A percentile compares a stretch with the other conserved stretches of the same genome.
phyloP scores from a whole-genome alignment of 2,797 vertebrate genomes.

The Simalia tracyae region DNA sequence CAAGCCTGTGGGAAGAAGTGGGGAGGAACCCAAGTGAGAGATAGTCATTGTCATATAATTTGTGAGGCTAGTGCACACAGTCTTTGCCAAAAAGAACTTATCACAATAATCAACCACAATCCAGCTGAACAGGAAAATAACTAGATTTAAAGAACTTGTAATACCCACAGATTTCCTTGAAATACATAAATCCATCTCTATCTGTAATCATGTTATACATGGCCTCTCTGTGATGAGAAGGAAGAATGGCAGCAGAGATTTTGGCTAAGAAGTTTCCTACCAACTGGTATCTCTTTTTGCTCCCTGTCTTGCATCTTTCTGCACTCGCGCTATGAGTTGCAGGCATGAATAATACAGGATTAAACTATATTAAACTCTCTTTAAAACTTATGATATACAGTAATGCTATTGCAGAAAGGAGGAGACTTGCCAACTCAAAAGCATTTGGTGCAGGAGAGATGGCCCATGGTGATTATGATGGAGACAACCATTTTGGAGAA shows the following conservation, averaged over 20 bases:
- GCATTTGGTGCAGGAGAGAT: background rate
- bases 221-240: slow-evolving; percentile 42
- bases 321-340: background rate
- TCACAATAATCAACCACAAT: slow-evolving; percentile 55
- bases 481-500: background rate
- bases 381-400: slow-evolving; percentile 12
- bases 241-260: slow-evolving; percentile 26
- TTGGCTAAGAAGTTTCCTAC: slow-evolving; percentile 45
- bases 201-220: slow-evolving; percentile 30
- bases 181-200: slow-evolving; percentile 46
- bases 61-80: slow-evolving; percentile 78
- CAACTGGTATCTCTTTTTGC: slow-evolving; percentile 27
- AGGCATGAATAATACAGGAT: slow-evolving; percentile 2
- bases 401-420: background rate
- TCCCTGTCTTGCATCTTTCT: background rate
- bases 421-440: slow-evolving; percentile 28
- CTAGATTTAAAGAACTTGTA: slow-evolving; percentile 38
- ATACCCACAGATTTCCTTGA: slow-evolving; percentile 47
- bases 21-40: background rate
- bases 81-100: slow-evolving; percentile 73
- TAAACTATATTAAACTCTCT: slow-evolving; percentile 39
- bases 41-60: slow-evolving; percentile 42
- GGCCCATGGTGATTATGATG: background rate
- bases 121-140: slow-evolving; percentile 55
- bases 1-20: slow-evolving; percentile 46